Evolutionary conservation across 2,888 invertebrate species (phyloP), one percentile per base, ranked within the genome.

Genomic region (Ophioninae sp.): DNA sequence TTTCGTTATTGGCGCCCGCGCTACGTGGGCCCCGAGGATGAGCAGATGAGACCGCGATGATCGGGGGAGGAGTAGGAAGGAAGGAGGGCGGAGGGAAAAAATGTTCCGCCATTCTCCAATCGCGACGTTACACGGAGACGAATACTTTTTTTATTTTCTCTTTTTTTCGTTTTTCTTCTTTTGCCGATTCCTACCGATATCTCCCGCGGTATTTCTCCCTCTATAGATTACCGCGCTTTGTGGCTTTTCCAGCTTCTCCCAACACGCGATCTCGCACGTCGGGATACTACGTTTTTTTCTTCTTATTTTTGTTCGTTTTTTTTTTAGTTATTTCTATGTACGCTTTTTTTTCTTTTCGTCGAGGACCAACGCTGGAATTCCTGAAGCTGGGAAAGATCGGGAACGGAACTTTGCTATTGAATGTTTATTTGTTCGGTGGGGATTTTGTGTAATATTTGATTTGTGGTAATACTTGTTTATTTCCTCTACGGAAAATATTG

Each of bases 1-100:
- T 79, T 79, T 75, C 44, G 59, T 64, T 79, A 83, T 83, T 76
- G 79, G 57, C 30, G 37, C 37, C 37, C 17, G 10, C 21, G 17
- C 44, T 39, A 21, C 20, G n/a, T n/a, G 44, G 57, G 20, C 44
- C 21, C 30, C 50, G 20, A 70, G 75, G 61, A 61, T 59, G 65
- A 59, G 62, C 13, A 50, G 50, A 50, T 50, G 50, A 68, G 5
- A 64, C 65, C 59, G 57, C 37, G 39, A n/a, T 23, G 39, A 68
- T n/a, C 76, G 76, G 77, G 1, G 75, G 61, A 61, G 44, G 65
- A 59, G 62, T 13, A 44, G 44, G 13, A 13, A 13, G 62, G 3
- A 64, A 59, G 50, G 57, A 13, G 39, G 8, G 41, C 30, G 62
- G n/a, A 68, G 76, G 77, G 65, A 21, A 50, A 61, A 44, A 67